phyloP scores from a whole-genome alignment of 2,113 vertebrate genomes.

The Calidris pygmaea region DNA sequence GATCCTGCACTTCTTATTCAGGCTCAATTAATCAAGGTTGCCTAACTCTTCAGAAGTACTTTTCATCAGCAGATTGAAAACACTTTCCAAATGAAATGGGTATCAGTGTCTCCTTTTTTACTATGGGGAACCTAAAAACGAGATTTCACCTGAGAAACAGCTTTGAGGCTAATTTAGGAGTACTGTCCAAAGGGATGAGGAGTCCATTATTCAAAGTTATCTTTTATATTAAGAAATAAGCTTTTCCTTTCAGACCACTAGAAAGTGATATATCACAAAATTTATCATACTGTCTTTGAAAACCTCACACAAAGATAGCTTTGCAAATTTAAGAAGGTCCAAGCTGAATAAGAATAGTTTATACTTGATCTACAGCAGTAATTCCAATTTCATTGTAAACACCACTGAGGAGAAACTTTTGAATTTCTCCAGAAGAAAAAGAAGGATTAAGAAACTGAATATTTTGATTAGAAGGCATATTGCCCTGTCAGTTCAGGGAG shows the following conservation, averaged over 20 bases:
- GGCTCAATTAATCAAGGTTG: slow-evolving; percentile 57
- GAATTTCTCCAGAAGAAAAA: slow-evolving; percentile 53
- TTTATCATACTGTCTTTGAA: neutral
- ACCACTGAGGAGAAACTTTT: slow-evolving; percentile 1
- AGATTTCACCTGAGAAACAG: slow-evolving; percentile 11
- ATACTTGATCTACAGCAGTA: neutral
- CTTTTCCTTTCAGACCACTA: neutral
- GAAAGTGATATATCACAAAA: neutral
- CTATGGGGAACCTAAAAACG: neutral
- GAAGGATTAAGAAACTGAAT: slow-evolving; percentile 44
- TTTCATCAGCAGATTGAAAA: slow-evolving; percentile 34
- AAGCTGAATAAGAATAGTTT: neutral
- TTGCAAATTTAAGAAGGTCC: neutral
- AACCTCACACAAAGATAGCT: neutral
- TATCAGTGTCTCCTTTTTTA: neutral
- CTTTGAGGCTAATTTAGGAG: slow-evolving; percentile 19
- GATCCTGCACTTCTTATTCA: slow-evolving; percentile 40
- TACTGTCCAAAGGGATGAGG: slow-evolving; percentile 11
- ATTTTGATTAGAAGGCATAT: slow-evolving; percentile 38
- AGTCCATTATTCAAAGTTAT: slow-evolving; percentile 37
- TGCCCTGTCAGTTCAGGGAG: too few species aligned
- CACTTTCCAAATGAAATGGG: neutral
- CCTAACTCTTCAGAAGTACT: slow-evolving; percentile 35
- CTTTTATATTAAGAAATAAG: slow-evolving; percentile 41
- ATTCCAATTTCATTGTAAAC: neutral